Percentiles rank a stretch among this genome's conserved stretches.
Conservation (phyloP, 2,113 vertebrate species). For the Clarias batrachus region DNA sequence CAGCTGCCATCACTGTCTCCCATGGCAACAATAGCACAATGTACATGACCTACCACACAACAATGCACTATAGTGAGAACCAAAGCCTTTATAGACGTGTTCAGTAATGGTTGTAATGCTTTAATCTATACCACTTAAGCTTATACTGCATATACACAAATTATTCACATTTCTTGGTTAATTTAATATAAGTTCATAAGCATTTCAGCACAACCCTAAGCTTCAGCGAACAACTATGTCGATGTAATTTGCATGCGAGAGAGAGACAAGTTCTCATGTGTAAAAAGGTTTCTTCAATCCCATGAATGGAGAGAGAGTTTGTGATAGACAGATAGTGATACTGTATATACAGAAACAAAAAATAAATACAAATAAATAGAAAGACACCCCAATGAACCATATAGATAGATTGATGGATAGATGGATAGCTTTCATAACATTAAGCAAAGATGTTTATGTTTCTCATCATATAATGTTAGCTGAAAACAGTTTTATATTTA, state of each 20-base stretch:
- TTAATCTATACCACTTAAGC: not conserved
- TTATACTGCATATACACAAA: not conserved
- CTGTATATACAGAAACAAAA: no score
- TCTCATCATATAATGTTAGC: no score
- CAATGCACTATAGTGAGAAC: slow-evolving; percentile 1
- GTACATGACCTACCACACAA: slow-evolving; percentile 37
- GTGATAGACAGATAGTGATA: no score
- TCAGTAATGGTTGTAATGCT: not conserved
- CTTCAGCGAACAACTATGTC: not conserved
- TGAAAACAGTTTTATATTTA: no score
- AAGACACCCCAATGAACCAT: no score
- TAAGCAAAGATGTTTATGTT: no score
- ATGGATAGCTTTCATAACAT: no score
- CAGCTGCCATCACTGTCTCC: slow-evolving; percentile 25
- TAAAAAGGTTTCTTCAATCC: slow-evolving; percentile 3
- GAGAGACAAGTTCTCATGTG: not conserved
- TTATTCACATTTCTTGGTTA: not conserved
- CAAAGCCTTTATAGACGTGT: not conserved
- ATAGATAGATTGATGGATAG: no score
- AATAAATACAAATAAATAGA: no score
- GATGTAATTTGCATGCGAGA: slow-evolving; percentile 10
- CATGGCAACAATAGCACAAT: slow-evolving; percentile 33
- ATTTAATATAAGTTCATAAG: no score
- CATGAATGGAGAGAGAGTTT: not conserved
- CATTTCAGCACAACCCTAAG: not conserved